Conservation (phyloP, 2,888 invertebrate species). For the Cenopis cana region DNA sequence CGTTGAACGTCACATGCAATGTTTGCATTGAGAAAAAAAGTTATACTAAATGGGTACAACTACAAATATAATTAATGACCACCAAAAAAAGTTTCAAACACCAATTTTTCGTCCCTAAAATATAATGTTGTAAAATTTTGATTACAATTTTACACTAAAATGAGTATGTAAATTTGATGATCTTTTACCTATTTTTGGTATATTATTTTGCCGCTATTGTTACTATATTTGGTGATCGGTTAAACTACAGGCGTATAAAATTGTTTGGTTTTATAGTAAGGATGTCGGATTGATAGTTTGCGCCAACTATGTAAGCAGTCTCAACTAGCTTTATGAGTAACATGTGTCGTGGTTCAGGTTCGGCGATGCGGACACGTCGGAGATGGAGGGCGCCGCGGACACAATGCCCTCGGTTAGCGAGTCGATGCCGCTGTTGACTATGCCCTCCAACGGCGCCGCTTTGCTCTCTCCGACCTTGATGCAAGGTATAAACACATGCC, state of each 20-base stretch:
- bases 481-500: conserved; percentile 61
- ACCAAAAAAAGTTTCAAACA: too few relatives aligned
- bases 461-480: conserved; percentile 69
- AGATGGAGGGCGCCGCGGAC: conserved; percentile 76
- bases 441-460: conserved; percentile 74
- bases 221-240: too few relatives aligned
- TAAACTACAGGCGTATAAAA: too few relatives aligned
- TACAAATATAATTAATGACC: too few relatives aligned
- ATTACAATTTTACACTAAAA: too few relatives aligned
- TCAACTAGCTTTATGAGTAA: conserved; percentile 15
- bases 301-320: neutral
- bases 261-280: too few relatives aligned
- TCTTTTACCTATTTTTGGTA: too few relatives aligned
- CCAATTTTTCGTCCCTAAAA: too few relatives aligned
- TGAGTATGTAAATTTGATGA: too few relatives aligned
- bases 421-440: conserved; percentile 73
- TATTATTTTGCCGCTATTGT: too few relatives aligned
- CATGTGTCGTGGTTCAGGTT: conserved; percentile 59
- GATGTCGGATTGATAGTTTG: neutral
- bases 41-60: too few relatives aligned
- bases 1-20: neutral
- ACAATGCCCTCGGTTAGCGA: conserved; percentile 77
- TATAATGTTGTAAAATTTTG: too few relatives aligned
- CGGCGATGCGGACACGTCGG: conserved; percentile 79
- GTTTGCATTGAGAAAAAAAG: neutral